Base-by-base conservation (phyloP, 2,797 vertebrate species). In the Lithobates pipiens region DNA sequence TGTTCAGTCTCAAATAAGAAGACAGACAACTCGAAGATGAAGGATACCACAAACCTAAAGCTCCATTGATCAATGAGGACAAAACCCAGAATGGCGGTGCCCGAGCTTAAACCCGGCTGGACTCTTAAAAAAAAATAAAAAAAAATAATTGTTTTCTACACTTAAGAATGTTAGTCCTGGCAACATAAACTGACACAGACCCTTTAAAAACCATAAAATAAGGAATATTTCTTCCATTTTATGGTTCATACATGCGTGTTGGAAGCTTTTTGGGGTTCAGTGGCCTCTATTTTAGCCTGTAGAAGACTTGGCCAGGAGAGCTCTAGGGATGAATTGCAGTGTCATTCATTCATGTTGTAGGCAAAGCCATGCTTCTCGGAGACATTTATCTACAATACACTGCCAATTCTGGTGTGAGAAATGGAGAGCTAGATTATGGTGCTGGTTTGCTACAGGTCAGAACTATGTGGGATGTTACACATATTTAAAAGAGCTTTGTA, bases 1-100 rank as follows among this genome's bases (percentile, higher is more conserved):
- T 76, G 18, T 15, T 73, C 13, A 16, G 83, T 78, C 67, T 34
- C 75, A 84, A 18, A 77, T 84, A 84, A 78, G 25, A 77, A 78
- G 54, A 73, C 83, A 73, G 27, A 29, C 83, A n/a, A 77, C 68
- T 6, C 27, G 25, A 16, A 61, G 68, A 72, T 84, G 76, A 84
- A 84, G 67, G 50, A 0, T 2, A 23, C n/a, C 9, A 18, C 10
- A 69, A 15, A 27, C 1, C 10, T 34, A 15, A 74, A 10, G 54
- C 46, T 3, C 23, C 34, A 21, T 25, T 23, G 5, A 36, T 10
- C 10, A 23, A n/a, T 50, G 9, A 23, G 44, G 15, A 57, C 18
- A 0, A 7, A 61, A 23, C 54, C 21, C 18, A 61, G 54, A 61
- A 23, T 23, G 21, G 1, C 23, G 54, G 18, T 9, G 5, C 54